phyloP scores from a whole-genome alignment of 2,888 invertebrate genomes.

The Seira musarum region DNA sequence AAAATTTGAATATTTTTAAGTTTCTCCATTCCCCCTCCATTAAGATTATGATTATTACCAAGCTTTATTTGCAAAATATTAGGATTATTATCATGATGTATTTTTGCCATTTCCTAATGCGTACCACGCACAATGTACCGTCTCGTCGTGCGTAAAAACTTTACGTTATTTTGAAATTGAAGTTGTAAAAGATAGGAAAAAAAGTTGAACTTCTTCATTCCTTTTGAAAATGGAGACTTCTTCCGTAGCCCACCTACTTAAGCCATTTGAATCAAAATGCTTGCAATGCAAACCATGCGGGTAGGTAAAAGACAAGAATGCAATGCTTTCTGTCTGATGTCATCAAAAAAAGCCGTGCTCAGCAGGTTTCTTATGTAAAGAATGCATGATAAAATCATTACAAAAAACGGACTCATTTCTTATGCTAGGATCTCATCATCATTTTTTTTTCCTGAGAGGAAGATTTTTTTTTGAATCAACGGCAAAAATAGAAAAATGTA shows the following conservation, averaged over 20 bases:
- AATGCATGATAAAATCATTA: background rate
- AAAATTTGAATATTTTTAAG: slow-evolving; percentile 1
- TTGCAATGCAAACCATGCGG: too few species aligned
- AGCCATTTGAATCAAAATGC: too few species aligned
- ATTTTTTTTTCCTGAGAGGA: background rate
- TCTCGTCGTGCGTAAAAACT: background rate
- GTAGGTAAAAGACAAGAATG: too few species aligned
- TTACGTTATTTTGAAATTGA: too few species aligned
- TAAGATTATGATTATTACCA: background rate
- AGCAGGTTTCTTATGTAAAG: background rate
- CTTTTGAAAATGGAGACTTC: too few species aligned
- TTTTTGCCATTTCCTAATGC: background rate
- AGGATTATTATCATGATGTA: background rate
- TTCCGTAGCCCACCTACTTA: too few species aligned
- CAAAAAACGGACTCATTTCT: background rate
- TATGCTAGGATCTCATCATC: background rate
- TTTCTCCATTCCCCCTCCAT: background rate
- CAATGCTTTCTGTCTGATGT: background rate
- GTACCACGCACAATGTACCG: background rate
- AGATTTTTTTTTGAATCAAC: background rate
- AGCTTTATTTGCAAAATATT: background rate
- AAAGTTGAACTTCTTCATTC: too few species aligned
- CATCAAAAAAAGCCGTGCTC: background rate
- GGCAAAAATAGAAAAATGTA: background rate
- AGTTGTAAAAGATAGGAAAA: too few species aligned